Percentiles rank a stretch among this genome's conserved stretches.
Evolutionary conservation across 2,113 vertebrate species (phyloP).

Genomic region (Peromyscus leucopus): DNA sequence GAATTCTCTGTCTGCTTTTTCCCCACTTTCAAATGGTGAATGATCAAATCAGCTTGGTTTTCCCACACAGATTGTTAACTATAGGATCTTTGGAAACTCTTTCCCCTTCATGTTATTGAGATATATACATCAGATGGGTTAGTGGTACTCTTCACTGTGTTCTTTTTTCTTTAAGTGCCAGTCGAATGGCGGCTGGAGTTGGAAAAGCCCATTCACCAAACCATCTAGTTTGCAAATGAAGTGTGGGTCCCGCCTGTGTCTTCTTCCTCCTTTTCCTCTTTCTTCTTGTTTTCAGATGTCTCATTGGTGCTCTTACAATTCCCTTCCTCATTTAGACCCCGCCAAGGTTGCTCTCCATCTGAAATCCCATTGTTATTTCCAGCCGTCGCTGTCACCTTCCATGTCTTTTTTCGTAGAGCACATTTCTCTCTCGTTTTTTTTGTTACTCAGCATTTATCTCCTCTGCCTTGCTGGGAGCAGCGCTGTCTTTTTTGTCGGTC

Average conservation of each 20-base stretch:
- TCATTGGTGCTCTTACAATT: neutral
- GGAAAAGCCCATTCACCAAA: neutral
- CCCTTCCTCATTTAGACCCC: neutral
- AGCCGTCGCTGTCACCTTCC: neutral
- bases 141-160: neutral
- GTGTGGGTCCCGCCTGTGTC: neutral
- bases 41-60: neutral
- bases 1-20: neutral
- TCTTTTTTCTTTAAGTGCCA: slow-evolving; percentile 31
- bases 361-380: neutral
- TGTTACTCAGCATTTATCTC: neutral
- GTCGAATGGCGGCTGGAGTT: neutral
- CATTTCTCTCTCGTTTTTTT: neutral
- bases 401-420: neutral
- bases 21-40: neutral
- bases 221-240: neutral
- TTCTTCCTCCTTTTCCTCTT: neutral
- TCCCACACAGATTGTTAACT: neutral
- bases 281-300: neutral
- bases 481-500: neutral
- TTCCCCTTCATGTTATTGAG: neutral
- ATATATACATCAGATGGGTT: neutral
- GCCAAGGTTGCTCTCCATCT: neutral
- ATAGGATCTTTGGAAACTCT: neutral
- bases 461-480: neutral